Evolutionary conservation across 2,113 vertebrate genomes (phyloP).

Genomic region (Athene noctua): DNA sequence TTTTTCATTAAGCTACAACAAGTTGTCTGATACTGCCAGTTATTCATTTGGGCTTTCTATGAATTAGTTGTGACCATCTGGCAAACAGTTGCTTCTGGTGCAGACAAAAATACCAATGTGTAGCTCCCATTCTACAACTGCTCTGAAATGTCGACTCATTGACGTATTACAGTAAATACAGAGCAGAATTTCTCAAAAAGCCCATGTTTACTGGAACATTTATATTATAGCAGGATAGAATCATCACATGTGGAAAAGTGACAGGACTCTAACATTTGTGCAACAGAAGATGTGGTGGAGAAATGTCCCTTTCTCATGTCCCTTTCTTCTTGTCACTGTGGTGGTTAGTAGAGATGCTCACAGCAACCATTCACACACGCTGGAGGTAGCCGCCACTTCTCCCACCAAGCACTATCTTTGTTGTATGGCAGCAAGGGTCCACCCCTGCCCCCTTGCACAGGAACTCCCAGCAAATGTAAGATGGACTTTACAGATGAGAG

Average conservation of each 20-base stretch:
- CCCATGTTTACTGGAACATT: background rate
- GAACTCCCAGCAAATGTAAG: background rate
- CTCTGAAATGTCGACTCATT: background rate
- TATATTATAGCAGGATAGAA: background rate
- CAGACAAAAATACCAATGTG: background rate
- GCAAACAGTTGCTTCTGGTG: background rate
- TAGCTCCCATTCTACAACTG: background rate
- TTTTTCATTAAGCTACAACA: background rate
- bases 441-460: background rate
- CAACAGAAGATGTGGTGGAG: background rate
- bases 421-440: background rate
- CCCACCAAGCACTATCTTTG: background rate
- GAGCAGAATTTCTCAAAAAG: background rate
- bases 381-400: background rate
- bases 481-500: background rate
- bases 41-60: background rate
- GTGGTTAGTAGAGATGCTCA: background rate
- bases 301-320: background rate
- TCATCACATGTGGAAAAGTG: background rate
- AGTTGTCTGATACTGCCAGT: background rate
- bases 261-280: background rate
- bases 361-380: background rate
- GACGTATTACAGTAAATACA: background rate
- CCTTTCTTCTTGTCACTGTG: background rate
- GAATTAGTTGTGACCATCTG: background rate